Evolutionary conservation across 30 jellyfish, hydroid and myxozoan genomes (phyloP), one percentile per base, ranked within the genome.

Genomic region (Nemopilema nomurai): DNA sequence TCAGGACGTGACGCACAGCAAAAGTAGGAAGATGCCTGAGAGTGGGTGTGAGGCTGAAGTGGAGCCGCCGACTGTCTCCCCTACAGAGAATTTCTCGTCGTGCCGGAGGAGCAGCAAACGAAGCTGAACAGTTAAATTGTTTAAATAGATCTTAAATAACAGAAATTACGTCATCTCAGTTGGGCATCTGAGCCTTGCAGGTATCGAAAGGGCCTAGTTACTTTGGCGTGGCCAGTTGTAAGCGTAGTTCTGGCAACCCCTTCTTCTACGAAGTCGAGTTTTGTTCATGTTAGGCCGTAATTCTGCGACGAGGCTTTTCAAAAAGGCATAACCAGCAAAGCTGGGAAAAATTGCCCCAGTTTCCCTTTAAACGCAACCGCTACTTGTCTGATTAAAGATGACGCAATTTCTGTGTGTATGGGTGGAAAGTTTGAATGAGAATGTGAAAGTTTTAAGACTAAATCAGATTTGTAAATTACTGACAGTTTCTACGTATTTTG

Each of bases 1-100:
- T 67, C 89, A 79, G 74, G 89, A 79, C 89, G 30, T 31, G 72
- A 79, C 80, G 69, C 57, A 41, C 71, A 63, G 79, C 89, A 69
- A 79, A 79, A 53, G 89, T 79, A 62, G 89, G 89, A 79, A 79
- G 89, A 32, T 18, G 70, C 88, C 88, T 78, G 88, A 78, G 88
- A 19, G 89, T 29, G 89, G 74, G 89, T 67, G 89, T 65, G 65
- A 21, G 16, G 89, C 67, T 78, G 88, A 76, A 53, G 67, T 17
- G 24, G 87, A 77, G 66, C 57, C 57, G 9, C 57, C 57, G 57
- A 3, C 57, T 13, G 57, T 41, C 57, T 13, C 57, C 57, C 13
- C 13, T 3, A 6, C 6, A 41, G 13, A 13, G 6, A 13, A 13
- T 3, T 13, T 41, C 6, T 41, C 57, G 57, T 13, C 57, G 57